Conservation (phyloP, 2,113 vertebrate species). For the Edolisoma coerulescens region DNA sequence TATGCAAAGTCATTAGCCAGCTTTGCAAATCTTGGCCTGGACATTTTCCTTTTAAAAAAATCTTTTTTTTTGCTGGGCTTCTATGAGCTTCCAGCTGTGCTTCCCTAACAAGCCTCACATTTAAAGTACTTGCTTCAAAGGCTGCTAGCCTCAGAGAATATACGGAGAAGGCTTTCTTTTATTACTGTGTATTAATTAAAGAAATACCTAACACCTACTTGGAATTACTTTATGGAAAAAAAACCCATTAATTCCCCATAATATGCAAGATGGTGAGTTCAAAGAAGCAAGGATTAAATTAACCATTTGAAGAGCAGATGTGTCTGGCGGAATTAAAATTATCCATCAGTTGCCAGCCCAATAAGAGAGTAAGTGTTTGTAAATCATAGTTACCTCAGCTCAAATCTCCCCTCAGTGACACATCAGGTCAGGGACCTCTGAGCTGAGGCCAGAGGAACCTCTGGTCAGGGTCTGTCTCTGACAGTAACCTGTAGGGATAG, state of each 20-base stretch:
- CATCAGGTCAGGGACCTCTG: not conserved
- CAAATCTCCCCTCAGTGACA: not conserved
- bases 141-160: not conserved
- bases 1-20: not conserved
- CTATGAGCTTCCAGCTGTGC: not conserved
- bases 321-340: not conserved
- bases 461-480: not conserved
- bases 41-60: not conserved
- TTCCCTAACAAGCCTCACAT: not conserved
- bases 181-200: slow-evolving; percentile 43
- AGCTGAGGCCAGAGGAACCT: not conserved
- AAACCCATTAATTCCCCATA: not conserved
- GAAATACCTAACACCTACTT: not conserved
- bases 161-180: not conserved
- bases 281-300: not conserved
- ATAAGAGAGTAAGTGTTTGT: not conserved
- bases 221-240: not conserved
- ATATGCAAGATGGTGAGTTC: not conserved
- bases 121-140: slow-evolving; percentile 30
- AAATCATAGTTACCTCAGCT: not conserved
- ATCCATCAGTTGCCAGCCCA: not conserved
- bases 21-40: slow-evolving; percentile 3
- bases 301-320: not conserved
- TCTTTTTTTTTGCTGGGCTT: not conserved
- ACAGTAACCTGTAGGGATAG: not conserved